Base-by-base conservation (phyloP, 2,888 invertebrate species). In the Zygaena filipendulae region DNA sequence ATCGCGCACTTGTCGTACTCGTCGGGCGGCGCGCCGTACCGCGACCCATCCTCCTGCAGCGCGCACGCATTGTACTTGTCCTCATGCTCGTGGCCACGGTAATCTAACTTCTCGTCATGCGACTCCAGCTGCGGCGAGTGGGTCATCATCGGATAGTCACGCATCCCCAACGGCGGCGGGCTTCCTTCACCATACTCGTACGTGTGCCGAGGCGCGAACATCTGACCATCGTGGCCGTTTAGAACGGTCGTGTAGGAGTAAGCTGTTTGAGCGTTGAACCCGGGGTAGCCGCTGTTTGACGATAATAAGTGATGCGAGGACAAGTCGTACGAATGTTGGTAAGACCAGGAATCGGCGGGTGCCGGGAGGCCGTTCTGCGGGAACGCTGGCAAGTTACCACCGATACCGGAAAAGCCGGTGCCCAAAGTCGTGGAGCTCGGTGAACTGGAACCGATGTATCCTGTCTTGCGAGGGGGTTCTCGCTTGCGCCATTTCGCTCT, bases 401-500 rank as follows among this genome's bases (percentile, higher is more conserved):
- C 69, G 33, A 81, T 72, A 27, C 70, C 63, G 22, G 84, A 69
- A 39, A 84, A 82, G 3, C 84, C 85, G 16, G 87, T 87, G 3
- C 88, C 86, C 28, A 87, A 55, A 16, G 84, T 84, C 23, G 84
- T 85, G 2, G 88, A 86, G 44, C 86, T 86, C 1, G 87, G 87
- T 1, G 85, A 84, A 47, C 84, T 87, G 3, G 87, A 85, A 31
- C 86, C 87, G 50, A 90, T 84, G 80, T 87, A 87, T 18, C 89
- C 91, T 0, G 92, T 92, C 68, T 95, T 95, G 19, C 95, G 84
- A 1, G 95, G 95, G 1, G 95, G 95, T 57, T 95, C 95, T 19
- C 95, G 86, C 59, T 95, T 95, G 25, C 95, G 85, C 95, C 95
- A 95, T 62, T 95, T 95, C 8, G 95, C 95, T 38, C 95, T 84